Base-by-base conservation (phyloP, 1,140 invertebrate genomes). In the Maniola jurtina region DNA sequence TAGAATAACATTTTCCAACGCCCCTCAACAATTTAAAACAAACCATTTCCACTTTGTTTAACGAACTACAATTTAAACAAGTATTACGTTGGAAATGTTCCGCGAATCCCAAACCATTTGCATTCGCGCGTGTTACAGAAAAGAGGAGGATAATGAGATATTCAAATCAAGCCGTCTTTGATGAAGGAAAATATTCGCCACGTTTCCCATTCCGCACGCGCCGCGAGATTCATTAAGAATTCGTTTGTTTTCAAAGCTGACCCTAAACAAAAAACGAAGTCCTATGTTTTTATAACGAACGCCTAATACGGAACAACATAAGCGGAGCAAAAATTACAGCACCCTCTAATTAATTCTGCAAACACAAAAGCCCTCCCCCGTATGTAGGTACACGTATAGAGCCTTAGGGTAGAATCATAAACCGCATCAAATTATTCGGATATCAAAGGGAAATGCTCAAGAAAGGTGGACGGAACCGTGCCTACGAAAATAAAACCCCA, bases 201-300 rank as follows among this genome's bases (percentile, higher is more conserved):
- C 63, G 50, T 61, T 75, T 65, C 70, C 52, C 69, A 79, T 76
- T 76, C 73, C 45, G 64, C 56, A 67, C 73, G 61, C 70, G 70
- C 70, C 62, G 59, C 67, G 68, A 55, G 74, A 71, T 77, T 76
- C 76, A 82, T 82, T 82, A 79, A 75, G 69, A 79, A 79, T 81
- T 83, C 75, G 76, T 82, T 77, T 74, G 69, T 77, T 71, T 72
- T 73, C 74, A 70, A 73, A 79, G 72, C 72, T 64, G 73, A 74
- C 67, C 66, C 77, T 77, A 73, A 77, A 79, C 76, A 79, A 78
- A 79, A 80, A 81, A 76, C 61, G 65, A 72, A 77, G 79, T 72
- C 64, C 71, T 74, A 78, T 83, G 76, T 81, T 84, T 86, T 83
- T 77, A 84, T 80, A 84, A 83, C 79, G 78, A 79, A 80, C 64